phyloP scores from a whole-genome alignment of 1,140 invertebrate genomes.

The Propsilocerus akamusi region DNA sequence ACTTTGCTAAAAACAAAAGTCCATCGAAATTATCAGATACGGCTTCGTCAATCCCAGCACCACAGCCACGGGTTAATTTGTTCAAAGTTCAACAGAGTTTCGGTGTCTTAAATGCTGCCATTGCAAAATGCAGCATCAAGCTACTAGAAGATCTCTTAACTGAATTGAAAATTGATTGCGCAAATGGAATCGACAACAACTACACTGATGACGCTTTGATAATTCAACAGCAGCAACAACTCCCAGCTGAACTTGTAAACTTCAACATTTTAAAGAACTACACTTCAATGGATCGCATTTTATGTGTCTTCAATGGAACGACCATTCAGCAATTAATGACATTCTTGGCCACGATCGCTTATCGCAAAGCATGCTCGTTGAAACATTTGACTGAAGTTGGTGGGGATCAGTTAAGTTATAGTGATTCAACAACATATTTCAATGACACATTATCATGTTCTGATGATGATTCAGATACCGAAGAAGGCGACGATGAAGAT shows the following conservation, averaged over 20 bases:
- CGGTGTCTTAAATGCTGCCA: constrained; percentile 60
- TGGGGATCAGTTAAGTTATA: constrained; percentile 61
- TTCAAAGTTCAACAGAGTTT: constrained; percentile 51
- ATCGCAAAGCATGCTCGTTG: constrained; percentile 71
- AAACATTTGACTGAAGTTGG: constrained; percentile 57
- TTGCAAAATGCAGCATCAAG: constrained; percentile 52
- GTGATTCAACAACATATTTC: constrained; percentile 83
- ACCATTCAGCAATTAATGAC: constrained; percentile 63
- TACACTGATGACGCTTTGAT: constrained; percentile 14
- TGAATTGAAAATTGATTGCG: constrained; percentile 44
- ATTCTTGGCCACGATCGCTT: constrained; percentile 70
- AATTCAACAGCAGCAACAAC: constrained; percentile 13
- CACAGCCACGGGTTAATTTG: constrained; percentile 21
- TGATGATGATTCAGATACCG: constrained; percentile 71
- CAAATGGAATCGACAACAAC: constrained; percentile 29
- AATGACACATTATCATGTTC: constrained; percentile 81
- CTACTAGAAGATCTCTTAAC: constrained; percentile 43
- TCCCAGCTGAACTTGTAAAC: constrained; percentile 24
- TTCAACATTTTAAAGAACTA: constrained; percentile 24
- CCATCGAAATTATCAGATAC: constrained; percentile 15
- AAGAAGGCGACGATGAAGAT: constrained; percentile 34
- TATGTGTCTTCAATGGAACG: constrained; percentile 23
- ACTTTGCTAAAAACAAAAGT: constrained; percentile 18
- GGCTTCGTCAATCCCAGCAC: constrained; percentile 11
- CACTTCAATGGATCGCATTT: constrained; percentile 30